These are phyloP conservation scores for Heteromormyrus szaboi DNA, from an alignment of 2,797 vertebrate species.

Conservation along the genomic window DNA sequence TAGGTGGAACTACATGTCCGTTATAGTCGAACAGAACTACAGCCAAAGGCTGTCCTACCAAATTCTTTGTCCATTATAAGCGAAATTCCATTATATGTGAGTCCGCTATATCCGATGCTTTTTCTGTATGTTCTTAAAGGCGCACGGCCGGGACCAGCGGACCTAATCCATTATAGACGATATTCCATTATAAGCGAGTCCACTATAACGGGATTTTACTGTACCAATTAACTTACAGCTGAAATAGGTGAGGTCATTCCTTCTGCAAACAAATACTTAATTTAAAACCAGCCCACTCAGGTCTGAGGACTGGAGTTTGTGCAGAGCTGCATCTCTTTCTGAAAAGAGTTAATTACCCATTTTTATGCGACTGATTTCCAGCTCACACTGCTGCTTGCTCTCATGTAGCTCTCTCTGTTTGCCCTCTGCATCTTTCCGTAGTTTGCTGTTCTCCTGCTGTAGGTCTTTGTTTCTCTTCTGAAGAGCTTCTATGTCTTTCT, in stretches of 20 bases:
- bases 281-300: neutral
- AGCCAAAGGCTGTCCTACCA: neutral
- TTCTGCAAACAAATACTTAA: neutral
- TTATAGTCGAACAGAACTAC: neutral
- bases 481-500: constrained; percentile 62
- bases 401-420: constrained; percentile 62
- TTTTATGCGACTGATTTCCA: constrained; percentile 54
- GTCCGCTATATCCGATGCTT: neutral
- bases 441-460: constrained; percentile 55
- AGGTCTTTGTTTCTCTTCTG: constrained; percentile 70
- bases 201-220: neutral
- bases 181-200: neutral
- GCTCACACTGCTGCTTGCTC: constrained; percentile 59
- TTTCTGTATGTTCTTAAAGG: neutral
- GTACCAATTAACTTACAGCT: neutral
- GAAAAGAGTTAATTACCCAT: constrained; percentile 54
- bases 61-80: neutral
- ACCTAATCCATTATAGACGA: neutral
- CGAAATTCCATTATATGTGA: neutral
- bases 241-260: neutral
- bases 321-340: neutral
- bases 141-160: neutral
- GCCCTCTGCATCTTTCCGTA: constrained; percentile 55
- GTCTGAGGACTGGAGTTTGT: neutral
- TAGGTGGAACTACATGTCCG: neutral